Percentiles rank a stretch among this genome's conserved stretches.
phyloP scores from a whole-genome alignment of 37 sponge, comb jelly and placozoan species.

The Lycopodina hypogea region DNA sequence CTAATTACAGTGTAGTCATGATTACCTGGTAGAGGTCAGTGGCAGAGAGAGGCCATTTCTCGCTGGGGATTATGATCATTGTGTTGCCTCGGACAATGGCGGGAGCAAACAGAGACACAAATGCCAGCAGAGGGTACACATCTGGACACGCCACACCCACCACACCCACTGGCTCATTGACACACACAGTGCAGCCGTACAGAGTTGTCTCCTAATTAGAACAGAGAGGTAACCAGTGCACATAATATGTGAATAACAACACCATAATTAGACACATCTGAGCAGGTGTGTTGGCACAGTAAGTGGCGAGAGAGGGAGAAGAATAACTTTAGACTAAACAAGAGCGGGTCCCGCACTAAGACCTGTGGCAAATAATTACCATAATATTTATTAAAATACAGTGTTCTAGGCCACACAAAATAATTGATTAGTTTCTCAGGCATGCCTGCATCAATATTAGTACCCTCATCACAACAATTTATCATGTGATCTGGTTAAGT shows the following conservation, averaged over 20 bases:
- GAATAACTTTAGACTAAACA: too few relatives aligned
- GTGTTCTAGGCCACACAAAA: too few relatives aligned
- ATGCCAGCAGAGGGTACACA: conserved; percentile 87
- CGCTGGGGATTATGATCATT: conserved; percentile 91
- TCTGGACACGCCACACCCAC: conserved; percentile 94
- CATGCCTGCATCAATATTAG: too few relatives aligned
- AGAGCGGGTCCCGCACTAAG: too few relatives aligned
- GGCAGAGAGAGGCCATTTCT: conserved; percentile 87
- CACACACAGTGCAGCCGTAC: conserved; percentile 85
- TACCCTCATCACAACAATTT: too few relatives aligned
- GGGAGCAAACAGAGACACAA: conserved; percentile 94
- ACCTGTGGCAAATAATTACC: too few relatives aligned
- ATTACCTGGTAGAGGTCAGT: conserved; percentile 93
- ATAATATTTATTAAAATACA: too few relatives aligned
- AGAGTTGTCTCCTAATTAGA: conserved; percentile 77
- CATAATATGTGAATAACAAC: not conserved
- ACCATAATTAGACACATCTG: too few relatives aligned
- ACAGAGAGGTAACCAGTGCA: not conserved
- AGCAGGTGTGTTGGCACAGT: not conserved
- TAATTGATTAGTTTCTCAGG: too few relatives aligned
- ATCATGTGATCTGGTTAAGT: too few relatives aligned
- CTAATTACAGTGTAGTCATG: too few relatives aligned
- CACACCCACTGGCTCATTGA: conserved; percentile 95
- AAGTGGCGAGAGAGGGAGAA: conserved; percentile 4
- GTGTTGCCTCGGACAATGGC: conserved; percentile 96